Evolutionary conservation across 2,797 vertebrate genomes (phyloP).

Genomic region (Rhinichthys osculus): DNA sequence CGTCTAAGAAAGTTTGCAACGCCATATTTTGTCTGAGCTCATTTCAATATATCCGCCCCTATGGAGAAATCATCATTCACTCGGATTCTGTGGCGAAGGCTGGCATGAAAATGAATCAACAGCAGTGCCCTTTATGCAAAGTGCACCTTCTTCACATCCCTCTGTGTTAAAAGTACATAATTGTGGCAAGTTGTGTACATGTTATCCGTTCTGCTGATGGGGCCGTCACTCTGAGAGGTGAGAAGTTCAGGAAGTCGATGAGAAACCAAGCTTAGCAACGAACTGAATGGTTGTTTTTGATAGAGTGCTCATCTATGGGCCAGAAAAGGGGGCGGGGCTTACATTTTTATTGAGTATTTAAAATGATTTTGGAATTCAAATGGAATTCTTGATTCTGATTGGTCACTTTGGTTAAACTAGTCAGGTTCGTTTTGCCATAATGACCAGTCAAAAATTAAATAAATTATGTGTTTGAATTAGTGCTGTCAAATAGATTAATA

Average conservation of each 20-base stretch:
- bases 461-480: too few species aligned
- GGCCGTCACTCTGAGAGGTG: conserved; percentile 14
- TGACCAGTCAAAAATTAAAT: too few species aligned
- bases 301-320: not conserved
- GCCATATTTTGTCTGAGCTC: conserved; percentile 1
- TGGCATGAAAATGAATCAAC: conserved; percentile 21
- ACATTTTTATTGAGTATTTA: not conserved
- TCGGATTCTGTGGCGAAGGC: conserved; percentile 12
- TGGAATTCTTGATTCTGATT: conserved; percentile 1
- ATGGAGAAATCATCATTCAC: conserved; percentile 38
- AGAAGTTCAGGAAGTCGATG: not conserved
- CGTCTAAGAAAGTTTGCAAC: conserved; percentile 24
- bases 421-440: not conserved
- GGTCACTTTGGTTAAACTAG: not conserved
- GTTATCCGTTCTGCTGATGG: conserved; percentile 18
- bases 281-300: not conserved
- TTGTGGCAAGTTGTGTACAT: conserved; percentile 16
- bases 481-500: too few species aligned
- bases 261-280: not conserved
- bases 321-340: not conserved
- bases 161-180: conserved; percentile 26
- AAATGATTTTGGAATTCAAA: not conserved
- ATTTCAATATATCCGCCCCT: conserved; percentile 27
- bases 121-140: conserved; percentile 36
- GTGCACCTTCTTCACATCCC: not conserved